Base-by-base conservation (phyloP, 2,888 invertebrate species). In the Brachylomia viminalis region DNA sequence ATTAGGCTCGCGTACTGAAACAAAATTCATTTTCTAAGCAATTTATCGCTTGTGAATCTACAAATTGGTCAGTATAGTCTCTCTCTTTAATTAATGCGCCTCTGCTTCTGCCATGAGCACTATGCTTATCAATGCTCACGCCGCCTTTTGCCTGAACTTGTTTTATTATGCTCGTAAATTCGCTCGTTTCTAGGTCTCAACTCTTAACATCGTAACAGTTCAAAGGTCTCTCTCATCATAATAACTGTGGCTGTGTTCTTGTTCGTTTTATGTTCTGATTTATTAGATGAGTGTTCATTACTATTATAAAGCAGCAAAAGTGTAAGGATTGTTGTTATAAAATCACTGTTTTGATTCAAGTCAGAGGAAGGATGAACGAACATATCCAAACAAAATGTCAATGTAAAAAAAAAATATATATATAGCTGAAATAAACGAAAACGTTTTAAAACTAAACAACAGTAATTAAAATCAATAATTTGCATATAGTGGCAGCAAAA, bases 111-210 rank as follows among this genome's bases (percentile, higher is more conserved):
- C 69, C 66, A 73, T 70, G 83, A 86, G 82, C 82, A 83, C 72
- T 77, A 80, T 74, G 83, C 79, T 87, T 89, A 89, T 89, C 89
- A 89, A 78, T 86, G 82, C 82, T 78, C 80, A 79, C 76, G 77
- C 77, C 71, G 69, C 71, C 80, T 82, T 80, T 85, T 71, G 74
- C 76, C 52, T 77, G 70, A 77, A 82, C 84, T 75, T 82, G 75
- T 74, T 84, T 84, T 78, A 85, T 86, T 80, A 73, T 68, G 80
- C 80, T 83, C 85, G 71, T 79, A 85, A 85, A 85, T 76, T 80
- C 54, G n/a, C 69, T 74, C 62, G 68, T 80, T 77, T 75, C 75
- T 80, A 85, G 77, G 80, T 80, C 76, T 78, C 75, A 81, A 81
- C 77, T 78, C 80, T 84, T 71, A 68, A 61, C 73, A 80, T 70